These are phyloP conservation scores for Drosophila nasuta DNA, from an alignment of 1,140 invertebrate species.

Conservation along the genomic window DNA sequence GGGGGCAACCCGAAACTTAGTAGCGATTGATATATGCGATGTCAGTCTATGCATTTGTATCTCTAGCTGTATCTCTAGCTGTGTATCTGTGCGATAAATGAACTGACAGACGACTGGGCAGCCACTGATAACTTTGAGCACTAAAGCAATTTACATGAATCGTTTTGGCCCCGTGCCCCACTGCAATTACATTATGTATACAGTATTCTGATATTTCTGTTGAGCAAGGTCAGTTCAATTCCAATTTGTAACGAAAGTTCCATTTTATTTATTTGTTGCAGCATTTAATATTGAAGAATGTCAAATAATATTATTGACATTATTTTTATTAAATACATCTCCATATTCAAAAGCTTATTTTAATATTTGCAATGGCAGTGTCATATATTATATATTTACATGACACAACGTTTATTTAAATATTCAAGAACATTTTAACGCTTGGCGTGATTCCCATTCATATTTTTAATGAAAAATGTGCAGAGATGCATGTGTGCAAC, in stretches of 20 bases:
- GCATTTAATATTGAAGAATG: not conserved
- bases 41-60: slow-evolving; percentile 18
- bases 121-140: slow-evolving; percentile 48
- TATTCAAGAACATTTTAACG: slow-evolving; percentile 70
- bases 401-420: slow-evolving; percentile 43
- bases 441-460: slow-evolving; percentile 37
- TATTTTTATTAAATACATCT: not conserved
- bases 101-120: slow-evolving; percentile 52
- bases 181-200: slow-evolving; percentile 32
- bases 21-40: slow-evolving; percentile 76
- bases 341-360: not conserved
- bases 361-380: not conserved
- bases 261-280: no score
- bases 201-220: not conserved
- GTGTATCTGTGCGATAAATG: slow-evolving; percentile 56
- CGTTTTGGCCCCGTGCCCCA: slow-evolving; percentile 15
- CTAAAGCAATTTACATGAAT: slow-evolving; percentile 59
- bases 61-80: slow-evolving; percentile 14
- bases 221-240: slow-evolving; percentile 40
- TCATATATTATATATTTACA: not conserved
- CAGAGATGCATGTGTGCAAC: slow-evolving; percentile 47
- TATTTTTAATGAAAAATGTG: slow-evolving; percentile 59
- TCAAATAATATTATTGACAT: slow-evolving; percentile 1
- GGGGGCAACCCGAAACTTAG: slow-evolving; percentile 60
- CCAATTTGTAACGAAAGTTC: not conserved